Evolutionary conservation across 2,797 vertebrate genomes (phyloP).

Genomic region (Esox masquinongy): DNA sequence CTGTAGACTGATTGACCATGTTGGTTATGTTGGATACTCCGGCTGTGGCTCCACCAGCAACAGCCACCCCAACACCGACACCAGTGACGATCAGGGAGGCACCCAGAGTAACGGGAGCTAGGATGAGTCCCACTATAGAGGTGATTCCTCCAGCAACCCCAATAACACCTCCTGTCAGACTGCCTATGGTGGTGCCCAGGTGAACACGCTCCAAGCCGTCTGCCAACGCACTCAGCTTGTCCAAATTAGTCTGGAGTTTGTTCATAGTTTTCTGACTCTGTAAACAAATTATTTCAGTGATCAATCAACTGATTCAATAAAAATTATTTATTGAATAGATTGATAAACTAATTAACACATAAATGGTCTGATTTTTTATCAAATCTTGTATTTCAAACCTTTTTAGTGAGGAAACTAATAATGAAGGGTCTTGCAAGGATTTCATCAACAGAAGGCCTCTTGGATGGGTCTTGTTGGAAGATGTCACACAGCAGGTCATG

Average conservation of each 20-base stretch:
- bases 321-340: neutral
- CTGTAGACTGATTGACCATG: too few relatives aligned
- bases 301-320: too few relatives aligned
- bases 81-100: constrained; percentile 49
- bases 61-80: constrained; percentile 37
- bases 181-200: too few relatives aligned
- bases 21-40: constrained; percentile 46
- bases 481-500: constrained; percentile 19
- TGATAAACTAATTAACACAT: neutral
- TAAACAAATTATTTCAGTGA: neutral
- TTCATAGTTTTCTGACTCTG: neutral
- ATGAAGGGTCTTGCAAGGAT: constrained; percentile 20
- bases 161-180: too few relatives aligned
- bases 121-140: too few relatives aligned
- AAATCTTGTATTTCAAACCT: neutral
- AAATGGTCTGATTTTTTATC: neutral
- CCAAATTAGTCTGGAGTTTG: too few relatives aligned
- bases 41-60: constrained; percentile 30
- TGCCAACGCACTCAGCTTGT: too few relatives aligned
- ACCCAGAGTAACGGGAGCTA: constrained; percentile 26
- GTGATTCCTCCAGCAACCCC: too few relatives aligned
- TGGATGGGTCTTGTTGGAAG: neutral
- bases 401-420: neutral
- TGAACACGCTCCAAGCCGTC: too few relatives aligned
- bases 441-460: constrained; percentile 1